These are phyloP conservation scores for Helobdella robusta DNA, from an alignment of 2,888 invertebrate genomes.

Conservation along the genomic window DNA sequence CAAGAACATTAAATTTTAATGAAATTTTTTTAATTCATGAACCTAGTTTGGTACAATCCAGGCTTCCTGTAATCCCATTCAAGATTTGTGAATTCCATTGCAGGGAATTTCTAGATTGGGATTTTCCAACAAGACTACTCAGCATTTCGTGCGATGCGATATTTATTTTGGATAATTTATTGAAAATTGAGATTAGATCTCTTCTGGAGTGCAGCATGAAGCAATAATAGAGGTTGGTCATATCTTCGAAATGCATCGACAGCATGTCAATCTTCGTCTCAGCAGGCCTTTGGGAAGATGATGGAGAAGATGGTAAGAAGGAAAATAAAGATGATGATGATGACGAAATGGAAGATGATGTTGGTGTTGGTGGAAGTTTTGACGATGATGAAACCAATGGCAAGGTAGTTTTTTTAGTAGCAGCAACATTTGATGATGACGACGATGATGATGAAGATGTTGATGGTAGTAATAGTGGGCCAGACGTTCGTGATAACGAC, in stretches of 20 bases:
- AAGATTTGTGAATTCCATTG: too few relatives aligned
- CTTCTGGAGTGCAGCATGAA: slow-evolving; percentile 18
- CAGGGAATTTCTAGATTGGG: too few relatives aligned
- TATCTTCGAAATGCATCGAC: slow-evolving; percentile 9
- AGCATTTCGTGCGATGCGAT: slow-evolving; percentile 11
- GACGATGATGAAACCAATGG: neutral
- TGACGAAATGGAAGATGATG: neutral
- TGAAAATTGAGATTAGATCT: slow-evolving; percentile 10
- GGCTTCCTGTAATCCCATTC: too few relatives aligned
- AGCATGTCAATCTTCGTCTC: neutral
- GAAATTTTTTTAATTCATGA: too few relatives aligned
- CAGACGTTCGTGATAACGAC: neutral
- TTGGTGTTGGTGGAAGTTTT: neutral
- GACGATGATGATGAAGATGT: neutral
- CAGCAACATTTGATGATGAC: neutral
- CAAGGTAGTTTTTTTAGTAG: too few relatives aligned
- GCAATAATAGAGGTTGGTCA: slow-evolving; percentile 7
- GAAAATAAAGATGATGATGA: too few relatives aligned
- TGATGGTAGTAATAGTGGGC: neutral
- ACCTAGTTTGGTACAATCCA: too few relatives aligned
- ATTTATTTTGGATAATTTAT: slow-evolving; percentile 4
- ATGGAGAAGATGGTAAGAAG: neutral
- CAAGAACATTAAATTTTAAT: too few relatives aligned
- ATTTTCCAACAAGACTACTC: too few relatives aligned
- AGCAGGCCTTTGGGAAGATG: neutral